Conservation (phyloP, 2,888 invertebrate species). For the Nesidiocoris tenuis region DNA sequence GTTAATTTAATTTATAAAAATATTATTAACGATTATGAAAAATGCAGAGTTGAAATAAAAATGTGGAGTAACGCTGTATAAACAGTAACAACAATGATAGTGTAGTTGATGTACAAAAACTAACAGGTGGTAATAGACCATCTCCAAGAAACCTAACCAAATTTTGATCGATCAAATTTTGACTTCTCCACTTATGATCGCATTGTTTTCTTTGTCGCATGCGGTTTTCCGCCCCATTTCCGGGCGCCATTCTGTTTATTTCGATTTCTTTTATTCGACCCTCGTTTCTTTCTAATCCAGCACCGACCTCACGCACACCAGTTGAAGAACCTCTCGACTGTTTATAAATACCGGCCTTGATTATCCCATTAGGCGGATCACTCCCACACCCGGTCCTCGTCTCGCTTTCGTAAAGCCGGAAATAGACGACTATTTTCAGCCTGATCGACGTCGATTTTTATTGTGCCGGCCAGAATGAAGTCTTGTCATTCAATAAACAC, state of each 20-base stretch:
- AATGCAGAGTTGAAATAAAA: too few relatives aligned
- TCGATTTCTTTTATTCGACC: conserved; percentile 8
- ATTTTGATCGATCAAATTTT: too few relatives aligned
- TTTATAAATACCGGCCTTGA: conserved; percentile 24
- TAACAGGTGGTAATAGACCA: too few relatives aligned
- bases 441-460: not conserved
- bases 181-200: too few relatives aligned
- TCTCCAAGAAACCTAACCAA: too few relatives aligned
- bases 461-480: not conserved
- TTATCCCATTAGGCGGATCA: conserved; percentile 30
- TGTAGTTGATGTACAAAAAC: too few relatives aligned
- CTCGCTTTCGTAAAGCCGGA: conserved; percentile 11
- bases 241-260: not conserved
- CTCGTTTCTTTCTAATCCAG: too few relatives aligned
- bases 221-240: not conserved
- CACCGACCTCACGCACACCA: not conserved
- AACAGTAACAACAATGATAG: too few relatives aligned
- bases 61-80: too few relatives aligned
- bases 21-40: too few relatives aligned
- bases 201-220: too few relatives aligned
- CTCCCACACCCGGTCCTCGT: conserved; percentile 8
- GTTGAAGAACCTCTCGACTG: conserved; percentile 20
- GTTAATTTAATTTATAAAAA: too few relatives aligned
- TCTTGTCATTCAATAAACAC: not conserved
- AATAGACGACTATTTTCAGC: conserved; percentile 3